phyloP scores from a whole-genome alignment of 2,113 vertebrate genomes.

The Carassius carassius region DNA sequence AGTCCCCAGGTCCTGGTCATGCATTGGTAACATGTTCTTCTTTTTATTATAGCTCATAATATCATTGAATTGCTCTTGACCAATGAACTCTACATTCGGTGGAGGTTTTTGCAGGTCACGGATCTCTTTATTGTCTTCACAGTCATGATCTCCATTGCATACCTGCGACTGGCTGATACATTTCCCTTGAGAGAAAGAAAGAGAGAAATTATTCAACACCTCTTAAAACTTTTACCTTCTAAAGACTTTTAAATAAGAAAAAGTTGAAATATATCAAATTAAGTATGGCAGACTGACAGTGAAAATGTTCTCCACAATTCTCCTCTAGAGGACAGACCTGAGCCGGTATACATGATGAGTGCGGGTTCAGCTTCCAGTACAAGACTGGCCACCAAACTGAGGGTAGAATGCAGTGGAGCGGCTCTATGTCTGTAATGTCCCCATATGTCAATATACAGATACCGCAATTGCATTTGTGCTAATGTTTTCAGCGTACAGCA shows the following conservation, averaged over 20 bases:
- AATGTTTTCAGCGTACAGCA: neutral
- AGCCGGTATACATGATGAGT: conserved; percentile 75
- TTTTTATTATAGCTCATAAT: neutral
- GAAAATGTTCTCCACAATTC: conserved; percentile 86
- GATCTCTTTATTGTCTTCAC: conserved; percentile 72
- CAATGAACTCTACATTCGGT: conserved; percentile 83
- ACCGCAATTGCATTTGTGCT: neutral
- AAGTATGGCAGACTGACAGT: conserved; percentile 84
- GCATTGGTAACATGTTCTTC: neutral
- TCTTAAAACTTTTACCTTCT: neutral
- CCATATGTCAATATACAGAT: conserved; percentile 2
- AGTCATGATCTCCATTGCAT: conserved; percentile 93
- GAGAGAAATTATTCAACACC: neutral
- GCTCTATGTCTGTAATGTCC: conserved; percentile 75
- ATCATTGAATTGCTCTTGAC: conserved; percentile 76
- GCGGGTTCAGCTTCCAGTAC: conserved; percentile 71
- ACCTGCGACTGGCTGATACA: conserved; percentile 84
- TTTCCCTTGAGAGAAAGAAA: conserved; percentile 61
- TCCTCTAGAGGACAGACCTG: conserved; percentile 82
- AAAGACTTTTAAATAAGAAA: neutral
- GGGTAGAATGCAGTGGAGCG: conserved; percentile 75
- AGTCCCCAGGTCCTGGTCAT: neutral
- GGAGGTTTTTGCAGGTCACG: conserved; percentile 82
- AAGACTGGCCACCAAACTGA: conserved; percentile 82
- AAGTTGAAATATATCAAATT: neutral